phyloP scores from a whole-genome alignment of 1,140 invertebrate species.

The Drosophila pseudoananassae region DNA sequence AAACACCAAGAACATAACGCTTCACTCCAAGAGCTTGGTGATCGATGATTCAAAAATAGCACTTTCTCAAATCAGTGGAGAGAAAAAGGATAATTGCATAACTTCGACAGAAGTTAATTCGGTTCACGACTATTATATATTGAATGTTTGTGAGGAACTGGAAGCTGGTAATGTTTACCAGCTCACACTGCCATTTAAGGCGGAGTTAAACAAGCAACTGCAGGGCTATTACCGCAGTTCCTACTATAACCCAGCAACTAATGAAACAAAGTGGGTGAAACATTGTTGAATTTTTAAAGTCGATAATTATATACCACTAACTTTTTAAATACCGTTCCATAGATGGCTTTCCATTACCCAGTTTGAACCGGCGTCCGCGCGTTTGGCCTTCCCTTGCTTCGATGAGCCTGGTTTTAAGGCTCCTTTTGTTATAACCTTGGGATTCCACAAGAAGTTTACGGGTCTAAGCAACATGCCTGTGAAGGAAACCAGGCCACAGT shows the following conservation, averaged over 20 bases:
- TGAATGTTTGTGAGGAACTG: slow-evolving; percentile 85
- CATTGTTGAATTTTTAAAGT: background rate
- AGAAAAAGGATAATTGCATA: slow-evolving; percentile 82
- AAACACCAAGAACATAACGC: slow-evolving; percentile 87
- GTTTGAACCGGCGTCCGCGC: slow-evolving; percentile 93
- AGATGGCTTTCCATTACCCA: slow-evolving; percentile 88
- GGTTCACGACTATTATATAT: slow-evolving; percentile 86
- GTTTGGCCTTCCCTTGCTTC: slow-evolving; percentile 96
- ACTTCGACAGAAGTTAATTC: slow-evolving; percentile 46
- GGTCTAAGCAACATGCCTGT: slow-evolving; percentile 94
- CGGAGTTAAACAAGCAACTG: slow-evolving; percentile 86
- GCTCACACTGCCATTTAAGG: slow-evolving; percentile 88
- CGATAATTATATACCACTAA: background rate
- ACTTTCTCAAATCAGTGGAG: background rate
- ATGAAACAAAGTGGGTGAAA: slow-evolving; percentile 86
- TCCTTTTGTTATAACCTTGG: slow-evolving; percentile 91
- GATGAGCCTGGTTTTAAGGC: slow-evolving; percentile 97
- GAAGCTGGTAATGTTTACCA: slow-evolving; percentile 85
- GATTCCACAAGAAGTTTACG: slow-evolving; percentile 86
- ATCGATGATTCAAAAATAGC: slow-evolving; percentile 4
- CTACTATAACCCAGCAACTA: slow-evolving; percentile 87
- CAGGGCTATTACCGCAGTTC: slow-evolving; percentile 92
- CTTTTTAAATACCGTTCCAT: too few species aligned
- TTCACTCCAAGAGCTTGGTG: slow-evolving; percentile 86
- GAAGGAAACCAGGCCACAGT: slow-evolving; percentile 48